Evolutionary conservation across 2,888 invertebrate genomes (phyloP).

Genomic region (Leucophenga maculata): DNA sequence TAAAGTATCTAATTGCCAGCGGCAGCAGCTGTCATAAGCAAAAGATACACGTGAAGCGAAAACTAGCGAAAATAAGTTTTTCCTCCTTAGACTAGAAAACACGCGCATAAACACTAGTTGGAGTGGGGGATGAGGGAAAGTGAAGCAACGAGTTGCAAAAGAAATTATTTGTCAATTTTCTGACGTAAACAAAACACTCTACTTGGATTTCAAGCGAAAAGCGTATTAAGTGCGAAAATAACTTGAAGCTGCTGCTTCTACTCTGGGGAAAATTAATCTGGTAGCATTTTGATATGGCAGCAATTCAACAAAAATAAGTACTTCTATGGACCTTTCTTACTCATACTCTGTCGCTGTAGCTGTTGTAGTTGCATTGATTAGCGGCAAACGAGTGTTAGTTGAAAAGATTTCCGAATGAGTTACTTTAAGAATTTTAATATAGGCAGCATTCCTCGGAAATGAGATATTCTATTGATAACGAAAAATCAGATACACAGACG

Average conservation of each 20-base stretch:
- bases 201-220: no score
- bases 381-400: no score
- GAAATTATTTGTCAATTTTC: slow-evolving; percentile 23
- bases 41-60: slow-evolving; percentile 2
- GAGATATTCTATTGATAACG: no score
- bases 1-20: slow-evolving; percentile 17
- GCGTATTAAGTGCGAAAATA: slow-evolving; percentile 27
- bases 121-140: not conserved
- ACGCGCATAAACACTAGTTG: not conserved
- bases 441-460: no score
- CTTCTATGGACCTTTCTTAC: no score
- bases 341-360: no score
- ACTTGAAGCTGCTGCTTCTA: slow-evolving; percentile 44
- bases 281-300: slow-evolving; percentile 31
- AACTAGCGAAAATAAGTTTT: slow-evolving; percentile 15
- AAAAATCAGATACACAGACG: no score
- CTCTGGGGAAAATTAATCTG: slow-evolving; percentile 66
- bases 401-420: no score
- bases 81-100: not conserved
- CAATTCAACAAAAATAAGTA: not conserved
- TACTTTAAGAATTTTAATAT: no score
- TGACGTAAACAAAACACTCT: slow-evolving; percentile 15
- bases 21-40: slow-evolving; percentile 17
- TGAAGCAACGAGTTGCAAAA: not conserved
- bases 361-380: no score